A percentile compares a stretch with the other conserved stretches of the same genome.
These are phyloP conservation scores for Heptranchias perlo DNA, from an alignment of 2,113 vertebrate genomes.

Conservation along the genomic window DNA sequence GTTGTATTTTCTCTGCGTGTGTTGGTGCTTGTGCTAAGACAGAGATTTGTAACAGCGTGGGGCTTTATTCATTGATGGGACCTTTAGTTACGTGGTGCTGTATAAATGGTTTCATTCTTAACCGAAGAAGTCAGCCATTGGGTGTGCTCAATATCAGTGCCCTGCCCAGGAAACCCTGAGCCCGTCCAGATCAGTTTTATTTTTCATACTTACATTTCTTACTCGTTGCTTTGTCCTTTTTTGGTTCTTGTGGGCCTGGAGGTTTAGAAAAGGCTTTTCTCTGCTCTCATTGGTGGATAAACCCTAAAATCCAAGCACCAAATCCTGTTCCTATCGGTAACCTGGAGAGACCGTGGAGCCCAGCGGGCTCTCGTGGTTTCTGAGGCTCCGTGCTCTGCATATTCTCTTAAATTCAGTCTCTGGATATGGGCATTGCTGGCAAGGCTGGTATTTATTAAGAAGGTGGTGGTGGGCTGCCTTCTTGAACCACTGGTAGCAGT, in stretches of 20 bases:
- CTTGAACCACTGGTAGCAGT: not conserved
- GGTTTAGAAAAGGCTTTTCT: not conserved
- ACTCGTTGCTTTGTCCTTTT: not conserved
- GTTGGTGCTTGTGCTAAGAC: not conserved
- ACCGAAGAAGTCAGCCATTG: not conserved
- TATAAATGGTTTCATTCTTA: not conserved
- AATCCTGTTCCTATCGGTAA: no score
- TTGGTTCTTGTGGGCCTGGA: not conserved
- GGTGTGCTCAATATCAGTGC: not conserved
- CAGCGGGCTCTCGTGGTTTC: not conserved
- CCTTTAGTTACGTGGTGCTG: not conserved
- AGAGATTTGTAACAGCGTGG: not conserved
- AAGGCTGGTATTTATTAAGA: not conserved
- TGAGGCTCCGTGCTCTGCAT: not conserved
- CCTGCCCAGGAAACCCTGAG: not conserved
- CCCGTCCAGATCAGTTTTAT: not conserved
- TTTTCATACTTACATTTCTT: not conserved
- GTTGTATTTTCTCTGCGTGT: not conserved
- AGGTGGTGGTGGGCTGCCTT: no score
- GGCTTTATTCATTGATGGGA: not conserved
- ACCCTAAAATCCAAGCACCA: no score
- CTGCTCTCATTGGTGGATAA: not conserved
- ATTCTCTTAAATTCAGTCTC: not conserved
- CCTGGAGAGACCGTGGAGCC: not conserved
- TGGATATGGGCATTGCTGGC: not conserved